Percentiles rank a stretch among this genome's conserved stretches.
Conservation (phyloP, 2,888 invertebrate species). For the Orthonevra nobilis region DNA sequence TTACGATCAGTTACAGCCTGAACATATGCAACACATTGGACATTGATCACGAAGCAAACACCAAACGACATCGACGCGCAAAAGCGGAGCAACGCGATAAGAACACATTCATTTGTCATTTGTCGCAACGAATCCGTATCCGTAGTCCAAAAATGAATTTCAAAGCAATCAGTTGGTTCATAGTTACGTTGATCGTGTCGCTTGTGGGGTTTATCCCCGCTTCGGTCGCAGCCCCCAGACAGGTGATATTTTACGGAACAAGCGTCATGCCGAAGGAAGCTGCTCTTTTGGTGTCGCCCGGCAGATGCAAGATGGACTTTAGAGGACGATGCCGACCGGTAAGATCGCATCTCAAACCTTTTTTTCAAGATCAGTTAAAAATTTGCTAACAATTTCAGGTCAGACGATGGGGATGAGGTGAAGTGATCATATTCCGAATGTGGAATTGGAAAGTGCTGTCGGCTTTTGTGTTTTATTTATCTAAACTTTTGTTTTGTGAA, state of each 20-base stretch:
- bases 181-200: constrained; percentile 25
- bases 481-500: neutral
- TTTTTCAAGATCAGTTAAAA: neutral
- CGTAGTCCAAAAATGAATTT: constrained; percentile 57
- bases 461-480: constrained; percentile 18
- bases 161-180: constrained; percentile 37
- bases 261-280: constrained; percentile 6
- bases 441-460: constrained; percentile 1
- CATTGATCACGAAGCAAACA: neutral
- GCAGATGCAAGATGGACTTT: constrained; percentile 33
- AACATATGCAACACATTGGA: constrained; percentile 22
- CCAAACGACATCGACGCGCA: neutral
- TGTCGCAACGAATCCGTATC: constrained; percentile 2
- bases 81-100: constrained; percentile 41
- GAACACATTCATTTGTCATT: constrained; percentile 2
- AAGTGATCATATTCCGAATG: neutral
- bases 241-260: constrained; percentile 44
- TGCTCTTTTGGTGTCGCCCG: constrained; percentile 6
- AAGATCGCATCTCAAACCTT: neutral
- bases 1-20: neutral
- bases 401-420: constrained; percentile 37
- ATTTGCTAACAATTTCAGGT: neutral
- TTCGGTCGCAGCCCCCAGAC: constrained; percentile 33
- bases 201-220: constrained; percentile 17
- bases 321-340: constrained; percentile 52